These are phyloP conservation scores for Euborellia annulipes DNA, from an alignment of 1,140 invertebrate genomes.

Conservation along the genomic window DNA sequence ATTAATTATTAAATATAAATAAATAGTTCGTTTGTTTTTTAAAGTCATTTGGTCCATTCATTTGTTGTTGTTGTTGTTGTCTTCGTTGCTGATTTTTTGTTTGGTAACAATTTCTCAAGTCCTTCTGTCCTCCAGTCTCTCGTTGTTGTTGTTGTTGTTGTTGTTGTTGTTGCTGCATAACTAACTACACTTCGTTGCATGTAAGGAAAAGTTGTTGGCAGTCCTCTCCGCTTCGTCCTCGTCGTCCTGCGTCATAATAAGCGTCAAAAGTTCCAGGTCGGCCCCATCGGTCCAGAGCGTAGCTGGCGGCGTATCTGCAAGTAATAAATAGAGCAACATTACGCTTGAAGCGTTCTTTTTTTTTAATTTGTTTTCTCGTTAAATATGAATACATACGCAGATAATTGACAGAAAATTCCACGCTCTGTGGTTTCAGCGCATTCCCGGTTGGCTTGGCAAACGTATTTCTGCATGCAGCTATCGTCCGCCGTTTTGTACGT, in stretches of 20 bases:
- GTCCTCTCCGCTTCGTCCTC: conserved; percentile 66
- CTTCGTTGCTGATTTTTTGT: too few species aligned
- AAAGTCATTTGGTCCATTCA: too few species aligned
- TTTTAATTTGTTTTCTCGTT: too few species aligned
- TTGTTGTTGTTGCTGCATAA: too few species aligned
- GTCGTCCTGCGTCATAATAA: conserved; percentile 65
- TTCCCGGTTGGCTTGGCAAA: conserved; percentile 78
- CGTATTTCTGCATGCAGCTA: conserved; percentile 58
- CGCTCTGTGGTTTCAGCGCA: conserved; percentile 64
- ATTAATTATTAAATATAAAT: too few species aligned
- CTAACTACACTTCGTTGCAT: conserved; percentile 64
- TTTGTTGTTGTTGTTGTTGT: too few species aligned
- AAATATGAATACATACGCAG: conserved; percentile 82
- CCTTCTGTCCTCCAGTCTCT: too few species aligned
- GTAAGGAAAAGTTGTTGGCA: conserved; percentile 65
- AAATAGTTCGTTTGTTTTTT: too few species aligned
- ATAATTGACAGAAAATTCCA: conserved; percentile 78
- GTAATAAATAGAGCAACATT: conserved; percentile 3
- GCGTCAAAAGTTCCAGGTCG: conserved; percentile 57
- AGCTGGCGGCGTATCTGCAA: conserved; percentile 68
- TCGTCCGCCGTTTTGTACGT: conserved; percentile 67
- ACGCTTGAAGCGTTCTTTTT: too few species aligned
- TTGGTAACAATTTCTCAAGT: too few species aligned
- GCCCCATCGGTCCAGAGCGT: conserved; percentile 53
- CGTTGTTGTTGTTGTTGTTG: too few species aligned